A percentile compares a stretch with the other conserved stretches of the same genome.
These are phyloP conservation scores for Centroberyx gerrardi DNA, from an alignment of 2,797 vertebrate species.

Conservation along the genomic window DNA sequence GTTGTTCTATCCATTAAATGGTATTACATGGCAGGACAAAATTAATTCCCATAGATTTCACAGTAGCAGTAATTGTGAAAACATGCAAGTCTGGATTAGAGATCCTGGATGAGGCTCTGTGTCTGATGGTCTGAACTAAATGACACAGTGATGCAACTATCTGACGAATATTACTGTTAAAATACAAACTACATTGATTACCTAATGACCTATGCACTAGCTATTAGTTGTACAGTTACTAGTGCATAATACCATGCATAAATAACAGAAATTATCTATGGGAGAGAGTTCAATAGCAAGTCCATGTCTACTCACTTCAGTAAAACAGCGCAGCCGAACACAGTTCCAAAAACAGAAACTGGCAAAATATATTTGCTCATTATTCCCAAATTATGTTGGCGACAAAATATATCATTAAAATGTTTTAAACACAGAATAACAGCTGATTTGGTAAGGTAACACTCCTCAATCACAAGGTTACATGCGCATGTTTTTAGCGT, in stretches of 20 bases:
- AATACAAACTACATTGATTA: too few species aligned
- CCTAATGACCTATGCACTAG: too few species aligned
- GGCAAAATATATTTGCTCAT: constrained; percentile 86
- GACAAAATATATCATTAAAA: not conserved
- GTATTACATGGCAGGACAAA: too few species aligned
- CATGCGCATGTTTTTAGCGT: constrained; percentile 56
- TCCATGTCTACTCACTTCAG: constrained; percentile 80
- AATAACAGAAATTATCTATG: too few species aligned
- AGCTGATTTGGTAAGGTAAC: not conserved
- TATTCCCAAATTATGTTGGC: not conserved
- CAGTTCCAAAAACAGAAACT: constrained; percentile 80
- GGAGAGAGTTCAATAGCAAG: too few species aligned
- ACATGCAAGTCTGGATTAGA: not conserved
- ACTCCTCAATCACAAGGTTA: constrained; percentile 67
- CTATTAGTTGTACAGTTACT: too few species aligned
- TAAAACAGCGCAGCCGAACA: constrained; percentile 80
- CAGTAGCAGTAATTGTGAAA: not conserved
- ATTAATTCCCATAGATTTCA: not conserved
- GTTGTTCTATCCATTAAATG: too few species aligned
- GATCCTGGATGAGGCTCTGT: too few species aligned
- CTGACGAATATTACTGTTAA: too few species aligned
- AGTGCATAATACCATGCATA: too few species aligned
- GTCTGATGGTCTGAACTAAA: too few species aligned
- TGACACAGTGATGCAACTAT: too few species aligned
- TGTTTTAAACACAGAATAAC: not conserved